Percentiles rank a stretch among this genome's conserved stretches.
Evolutionary conservation across 2,888 invertebrate species (phyloP).

Genomic region (Sinodicranocentrus sp.): DNA sequence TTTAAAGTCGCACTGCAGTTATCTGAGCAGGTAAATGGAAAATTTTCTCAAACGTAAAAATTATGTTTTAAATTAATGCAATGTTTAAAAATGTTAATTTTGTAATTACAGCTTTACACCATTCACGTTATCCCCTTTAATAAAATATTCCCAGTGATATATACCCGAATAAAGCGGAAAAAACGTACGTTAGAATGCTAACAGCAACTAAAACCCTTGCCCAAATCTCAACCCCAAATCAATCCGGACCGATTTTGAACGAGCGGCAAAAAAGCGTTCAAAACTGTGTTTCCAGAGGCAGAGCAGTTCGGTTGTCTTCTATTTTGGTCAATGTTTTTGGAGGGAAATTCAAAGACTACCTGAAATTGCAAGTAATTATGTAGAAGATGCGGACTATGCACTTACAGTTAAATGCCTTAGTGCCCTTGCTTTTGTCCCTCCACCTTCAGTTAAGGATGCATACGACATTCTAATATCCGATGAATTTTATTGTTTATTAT

Average conservation of each 20-base stretch:
- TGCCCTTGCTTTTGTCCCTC: slow-evolving; percentile 41
- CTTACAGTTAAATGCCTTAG: slow-evolving; percentile 16
- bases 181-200: slow-evolving; percentile 16
- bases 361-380: not conserved
- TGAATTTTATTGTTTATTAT: not conserved
- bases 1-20: slow-evolving; percentile 40
- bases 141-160: slow-evolving; percentile 33
- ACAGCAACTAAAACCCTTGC: not conserved
- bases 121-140: slow-evolving; percentile 24
- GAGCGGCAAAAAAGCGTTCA: slow-evolving; percentile 35
- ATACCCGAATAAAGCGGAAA: slow-evolving; percentile 20
- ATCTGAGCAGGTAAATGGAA: slow-evolving; percentile 37
- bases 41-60: not conserved
- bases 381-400: slow-evolving; percentile 3
- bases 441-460: not conserved
- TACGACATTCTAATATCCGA: slow-evolving; percentile 18
- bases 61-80: no score
- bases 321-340: slow-evolving; percentile 53
- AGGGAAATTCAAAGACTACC: slow-evolving; percentile 35
- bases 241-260: slow-evolving; percentile 49
- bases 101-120: slow-evolving; percentile 27
- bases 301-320: slow-evolving; percentile 35
- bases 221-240: slow-evolving; percentile 7
- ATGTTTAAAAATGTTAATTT: no score
- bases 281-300: slow-evolving; percentile 24